These are phyloP conservation scores for Gerris lacustris DNA, from an alignment of 2,888 invertebrate genomes.

Conservation along the genomic window DNA sequence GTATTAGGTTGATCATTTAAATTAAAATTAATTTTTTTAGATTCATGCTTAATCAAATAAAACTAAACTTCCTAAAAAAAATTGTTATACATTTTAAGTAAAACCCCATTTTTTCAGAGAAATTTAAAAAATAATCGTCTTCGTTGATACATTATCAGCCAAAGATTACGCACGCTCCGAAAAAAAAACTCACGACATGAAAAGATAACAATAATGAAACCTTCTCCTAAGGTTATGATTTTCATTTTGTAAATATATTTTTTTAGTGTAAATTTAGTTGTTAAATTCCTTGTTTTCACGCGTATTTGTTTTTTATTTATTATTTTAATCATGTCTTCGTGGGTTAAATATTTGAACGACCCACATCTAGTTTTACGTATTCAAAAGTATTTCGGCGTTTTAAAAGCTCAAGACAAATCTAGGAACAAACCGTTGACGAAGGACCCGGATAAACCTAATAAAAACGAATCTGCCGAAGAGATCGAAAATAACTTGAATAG, in stretches of 20 bases:
- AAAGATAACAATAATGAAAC: background rate
- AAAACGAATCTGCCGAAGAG: conserved; percentile 29
- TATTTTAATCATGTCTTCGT: background rate
- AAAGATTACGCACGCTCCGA: too few relatives aligned
- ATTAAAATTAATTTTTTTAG: too few relatives aligned
- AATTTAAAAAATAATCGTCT: conserved; percentile 7
- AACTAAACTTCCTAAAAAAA: too few relatives aligned
- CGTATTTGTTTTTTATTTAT: too few relatives aligned
- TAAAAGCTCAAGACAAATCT: conserved; percentile 23
- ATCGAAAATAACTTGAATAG: conserved; percentile 11
- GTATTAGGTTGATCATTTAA: too few relatives aligned
- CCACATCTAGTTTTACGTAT: conserved; percentile 63
- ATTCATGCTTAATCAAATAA: too few relatives aligned
- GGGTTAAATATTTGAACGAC: conserved; percentile 57
- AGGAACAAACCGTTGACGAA: conserved; percentile 23
- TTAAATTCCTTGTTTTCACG: background rate
- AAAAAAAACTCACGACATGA: background rate
- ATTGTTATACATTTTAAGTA: too few relatives aligned
- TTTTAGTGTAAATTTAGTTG: background rate
- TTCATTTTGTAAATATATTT: background rate
- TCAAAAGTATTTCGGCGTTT: conserved; percentile 66
- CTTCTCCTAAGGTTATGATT: background rate
- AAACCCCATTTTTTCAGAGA: background rate
- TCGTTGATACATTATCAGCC: background rate
- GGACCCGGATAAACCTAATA: conserved; percentile 38